Evolutionary conservation across 1,140 invertebrate species (phyloP).

Genomic region (Arctopsyche grandis): DNA sequence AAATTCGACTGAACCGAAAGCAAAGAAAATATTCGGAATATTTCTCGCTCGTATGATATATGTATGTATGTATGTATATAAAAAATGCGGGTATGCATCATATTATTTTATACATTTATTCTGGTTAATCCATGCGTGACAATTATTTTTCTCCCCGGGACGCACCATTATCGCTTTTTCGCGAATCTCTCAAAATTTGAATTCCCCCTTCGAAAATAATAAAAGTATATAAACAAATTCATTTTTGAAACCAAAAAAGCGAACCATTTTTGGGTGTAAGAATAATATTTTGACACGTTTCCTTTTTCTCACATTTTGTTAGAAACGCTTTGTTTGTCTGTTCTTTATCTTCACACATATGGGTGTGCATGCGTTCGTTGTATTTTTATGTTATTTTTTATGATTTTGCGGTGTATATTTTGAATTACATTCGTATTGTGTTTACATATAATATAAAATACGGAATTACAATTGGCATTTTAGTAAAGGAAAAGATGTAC

Average conservation of each 20-base stretch:
- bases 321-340: neutral
- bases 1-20: no score
- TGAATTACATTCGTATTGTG: neutral
- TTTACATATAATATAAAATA: no score
- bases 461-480: no score
- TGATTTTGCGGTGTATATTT: neutral
- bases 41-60: no score
- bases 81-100: no score
- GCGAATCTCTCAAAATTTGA: slow-evolving; percentile 15
- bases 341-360: neutral
- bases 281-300: neutral
- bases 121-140: slow-evolving; percentile 46
- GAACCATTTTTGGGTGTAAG: neutral
- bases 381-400: neutral
- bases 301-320: neutral
- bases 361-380: neutral
- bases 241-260: neutral
- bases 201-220: neutral
- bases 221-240: neutral
- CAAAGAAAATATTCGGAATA: no score
- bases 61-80: no score
- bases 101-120: slow-evolving; percentile 36
- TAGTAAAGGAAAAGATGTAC: no score
- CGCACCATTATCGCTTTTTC: slow-evolving; percentile 6
- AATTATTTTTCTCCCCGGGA: slow-evolving; percentile 36